These are phyloP conservation scores for Trichopoda pennipes DNA, from an alignment of 2,888 invertebrate genomes.

Conservation along the genomic window DNA sequence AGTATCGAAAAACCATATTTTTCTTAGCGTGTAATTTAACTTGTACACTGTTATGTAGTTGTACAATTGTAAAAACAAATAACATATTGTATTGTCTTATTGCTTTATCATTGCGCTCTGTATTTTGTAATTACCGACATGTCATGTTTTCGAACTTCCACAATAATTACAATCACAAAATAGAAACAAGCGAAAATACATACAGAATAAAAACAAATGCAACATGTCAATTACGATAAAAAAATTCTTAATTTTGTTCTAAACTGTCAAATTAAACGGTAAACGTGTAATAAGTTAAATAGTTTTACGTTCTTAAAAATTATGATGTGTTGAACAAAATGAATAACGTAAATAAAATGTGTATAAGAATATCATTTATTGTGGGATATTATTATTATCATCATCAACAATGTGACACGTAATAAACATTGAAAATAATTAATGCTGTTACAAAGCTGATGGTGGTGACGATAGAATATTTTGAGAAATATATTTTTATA, in stretches of 20 bases:
- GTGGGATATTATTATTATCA: slow-evolving; percentile 2
- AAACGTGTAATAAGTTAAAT: slow-evolving; percentile 10
- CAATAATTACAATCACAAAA: slow-evolving; percentile 43
- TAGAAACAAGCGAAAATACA: not conserved
- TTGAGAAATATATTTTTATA: not conserved
- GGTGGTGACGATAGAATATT: not conserved
- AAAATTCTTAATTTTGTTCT: slow-evolving; percentile 8
- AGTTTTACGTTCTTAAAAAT: slow-evolving; percentile 4
- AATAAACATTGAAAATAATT: slow-evolving; percentile 24
- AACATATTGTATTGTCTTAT: not conserved
- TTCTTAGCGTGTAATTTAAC: not conserved
- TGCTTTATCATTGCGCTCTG: slow-evolving; percentile 8
- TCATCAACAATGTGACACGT: slow-evolving; percentile 18
- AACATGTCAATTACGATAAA: slow-evolving; percentile 44
- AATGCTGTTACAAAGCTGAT: slow-evolving; percentile 38
- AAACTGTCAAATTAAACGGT: slow-evolving; percentile 23
- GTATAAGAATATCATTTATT: slow-evolving; percentile 2
- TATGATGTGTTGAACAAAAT: too few relatives aligned
- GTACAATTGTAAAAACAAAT: not conserved
- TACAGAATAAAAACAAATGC: not conserved
- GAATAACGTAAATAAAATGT: slow-evolving; percentile 8
- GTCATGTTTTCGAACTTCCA: slow-evolving; percentile 43
- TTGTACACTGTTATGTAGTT: not conserved
- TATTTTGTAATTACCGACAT: slow-evolving; percentile 42
- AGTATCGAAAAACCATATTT: not conserved